A percentile compares a stretch with the other conserved stretches of the same genome.
phyloP scores from a whole-genome alignment of 2,888 invertebrate species.

The Eupeodes latifasciatus region DNA sequence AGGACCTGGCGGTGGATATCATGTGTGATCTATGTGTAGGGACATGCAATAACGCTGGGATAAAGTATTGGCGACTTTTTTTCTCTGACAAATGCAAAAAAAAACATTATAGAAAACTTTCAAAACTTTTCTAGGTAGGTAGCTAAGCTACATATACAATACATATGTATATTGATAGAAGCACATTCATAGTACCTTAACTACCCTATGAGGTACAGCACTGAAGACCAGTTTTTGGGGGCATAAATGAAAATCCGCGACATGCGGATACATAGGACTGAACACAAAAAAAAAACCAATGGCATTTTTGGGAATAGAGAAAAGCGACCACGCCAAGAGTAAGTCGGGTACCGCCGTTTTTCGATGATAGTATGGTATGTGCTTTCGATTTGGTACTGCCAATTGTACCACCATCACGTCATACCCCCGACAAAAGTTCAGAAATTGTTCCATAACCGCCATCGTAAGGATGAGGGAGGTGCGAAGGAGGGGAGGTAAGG shows the following conservation, averaged over 20 bases:
- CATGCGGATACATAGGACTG: constrained; percentile 50
- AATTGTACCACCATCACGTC: background rate
- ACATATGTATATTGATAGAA: constrained; percentile 27
- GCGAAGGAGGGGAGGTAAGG: background rate
- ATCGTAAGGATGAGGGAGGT: no score
- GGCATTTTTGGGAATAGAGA: constrained; percentile 60
- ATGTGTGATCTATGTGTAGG: constrained; percentile 74
- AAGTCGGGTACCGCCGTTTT: background rate
- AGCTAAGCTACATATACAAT: background rate
- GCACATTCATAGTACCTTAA: constrained; percentile 1
- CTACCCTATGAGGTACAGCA: background rate
- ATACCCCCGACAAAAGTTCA: constrained; percentile 61
- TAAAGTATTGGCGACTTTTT: constrained; percentile 73
- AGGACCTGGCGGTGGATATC: constrained; percentile 68
- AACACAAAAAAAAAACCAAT: constrained; percentile 65
- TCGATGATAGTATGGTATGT: background rate
- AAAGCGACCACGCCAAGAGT: constrained; percentile 59
- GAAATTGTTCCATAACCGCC: constrained; percentile 33
- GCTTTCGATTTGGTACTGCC: constrained; percentile 65
- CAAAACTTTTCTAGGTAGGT: constrained; percentile 30
- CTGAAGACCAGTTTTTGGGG: constrained; percentile 38
- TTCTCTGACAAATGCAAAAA: constrained; percentile 15
- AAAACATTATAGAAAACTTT: constrained; percentile 22
- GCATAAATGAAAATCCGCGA: constrained; percentile 69
- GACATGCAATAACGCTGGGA: constrained; percentile 75